phyloP scores from a whole-genome alignment of 1,140 invertebrate genomes.

The Watersipora subatra region DNA sequence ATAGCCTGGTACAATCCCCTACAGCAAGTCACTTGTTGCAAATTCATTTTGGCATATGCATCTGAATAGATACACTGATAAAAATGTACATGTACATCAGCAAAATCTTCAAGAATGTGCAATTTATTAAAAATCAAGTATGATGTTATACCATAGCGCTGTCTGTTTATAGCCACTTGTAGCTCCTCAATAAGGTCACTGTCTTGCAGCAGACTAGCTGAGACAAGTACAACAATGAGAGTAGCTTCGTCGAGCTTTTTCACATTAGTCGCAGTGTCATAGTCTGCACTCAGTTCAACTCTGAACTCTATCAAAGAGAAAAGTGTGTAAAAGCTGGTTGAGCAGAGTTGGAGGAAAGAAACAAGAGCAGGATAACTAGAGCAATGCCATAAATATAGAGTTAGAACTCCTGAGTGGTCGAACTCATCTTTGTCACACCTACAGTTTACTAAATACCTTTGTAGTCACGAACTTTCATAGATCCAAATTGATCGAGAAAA shows the following conservation, averaged over 20 bases:
- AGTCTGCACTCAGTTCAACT: neutral
- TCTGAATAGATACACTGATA: neutral
- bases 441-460: neutral
- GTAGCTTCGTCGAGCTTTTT: neutral
- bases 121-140: neutral
- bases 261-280: neutral
- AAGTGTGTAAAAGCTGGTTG: too few species aligned
- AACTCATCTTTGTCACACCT: neutral
- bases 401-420: neutral
- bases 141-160: neutral
- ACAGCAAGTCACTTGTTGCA: neutral
- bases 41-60: neutral
- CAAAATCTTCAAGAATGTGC: neutral
- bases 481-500: neutral
- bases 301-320: neutral
- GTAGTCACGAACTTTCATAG: neutral
- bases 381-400: neutral
- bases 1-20: neutral
- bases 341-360: too few species aligned
- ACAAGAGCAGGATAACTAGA: neutral
- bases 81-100: neutral
- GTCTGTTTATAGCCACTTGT: neutral
- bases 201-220: neutral
- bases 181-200: neutral
- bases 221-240: neutral